A percentile compares a stretch with the other conserved stretches of the same genome.
phyloP scores from a whole-genome alignment of 2,888 invertebrate genomes.

The Blastobasis lacticolella region DNA sequence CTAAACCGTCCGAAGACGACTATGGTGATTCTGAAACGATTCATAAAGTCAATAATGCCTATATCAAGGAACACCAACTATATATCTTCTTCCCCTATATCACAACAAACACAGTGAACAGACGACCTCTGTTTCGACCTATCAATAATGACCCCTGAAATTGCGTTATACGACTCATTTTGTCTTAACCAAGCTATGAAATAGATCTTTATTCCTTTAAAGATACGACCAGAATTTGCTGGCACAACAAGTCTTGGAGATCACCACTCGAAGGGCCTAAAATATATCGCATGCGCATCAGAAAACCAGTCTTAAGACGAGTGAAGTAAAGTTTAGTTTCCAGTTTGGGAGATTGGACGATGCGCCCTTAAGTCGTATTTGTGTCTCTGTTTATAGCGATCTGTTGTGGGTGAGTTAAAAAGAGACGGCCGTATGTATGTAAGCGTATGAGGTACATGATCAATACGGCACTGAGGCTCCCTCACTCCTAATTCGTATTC shows the following conservation, averaged over 20 bases:
- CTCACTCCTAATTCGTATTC: slow-evolving; percentile 62
- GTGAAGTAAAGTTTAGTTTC: slow-evolving; percentile 15
- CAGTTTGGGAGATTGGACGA: slow-evolving; percentile 9
- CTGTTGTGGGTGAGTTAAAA: slow-evolving; percentile 70
- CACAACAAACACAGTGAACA: too few relatives aligned
- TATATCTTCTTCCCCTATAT: too few relatives aligned
- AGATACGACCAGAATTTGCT: slow-evolving; percentile 64
- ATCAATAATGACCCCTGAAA: slow-evolving; percentile 45
- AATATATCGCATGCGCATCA: not conserved
- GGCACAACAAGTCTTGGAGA: slow-evolving; percentile 51
- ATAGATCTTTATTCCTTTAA: slow-evolving; percentile 72
- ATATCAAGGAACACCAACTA: too few relatives aligned
- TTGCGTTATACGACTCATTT: slow-evolving; percentile 56
- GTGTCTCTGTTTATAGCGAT: slow-evolving; percentile 70
- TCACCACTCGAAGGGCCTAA: not conserved
- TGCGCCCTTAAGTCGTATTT: slow-evolving; percentile 40
- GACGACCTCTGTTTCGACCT: slow-evolving; percentile 6
- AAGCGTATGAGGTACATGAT: slow-evolving; percentile 67
- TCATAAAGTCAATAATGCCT: too few relatives aligned
- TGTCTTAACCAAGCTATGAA: slow-evolving; percentile 55
- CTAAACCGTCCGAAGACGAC: too few relatives aligned
- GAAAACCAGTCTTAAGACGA: slow-evolving; percentile 8
- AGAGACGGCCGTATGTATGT: slow-evolving; percentile 71
- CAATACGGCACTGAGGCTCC: slow-evolving; percentile 45
- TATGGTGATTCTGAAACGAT: too few relatives aligned